Evolutionary conservation across 2,113 vertebrate species (phyloP).

Genomic region (Ornithorhynchus anatinus): DNA sequence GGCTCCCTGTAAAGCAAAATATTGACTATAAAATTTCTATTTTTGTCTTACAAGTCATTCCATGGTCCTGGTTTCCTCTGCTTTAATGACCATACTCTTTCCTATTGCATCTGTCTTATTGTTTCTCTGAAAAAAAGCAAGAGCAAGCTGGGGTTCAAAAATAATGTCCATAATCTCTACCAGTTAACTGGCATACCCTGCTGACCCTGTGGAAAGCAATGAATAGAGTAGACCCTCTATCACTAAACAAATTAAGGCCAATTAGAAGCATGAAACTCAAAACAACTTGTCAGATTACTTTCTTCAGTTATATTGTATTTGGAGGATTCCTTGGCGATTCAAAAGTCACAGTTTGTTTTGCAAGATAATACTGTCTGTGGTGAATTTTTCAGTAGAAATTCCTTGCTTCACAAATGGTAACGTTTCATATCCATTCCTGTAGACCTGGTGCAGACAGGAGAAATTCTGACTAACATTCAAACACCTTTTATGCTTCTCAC

Average conservation of each 20-base stretch:
- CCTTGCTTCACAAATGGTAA: too few species aligned
- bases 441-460: too few species aligned
- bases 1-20: conserved; percentile 72
- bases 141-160: conserved; percentile 55
- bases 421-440: too few species aligned
- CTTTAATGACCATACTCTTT: conserved; percentile 49
- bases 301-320: conserved; percentile 42
- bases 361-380: too few species aligned
- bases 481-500: too few species aligned
- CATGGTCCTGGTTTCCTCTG: conserved; percentile 43
- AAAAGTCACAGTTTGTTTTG: too few species aligned
- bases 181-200: conserved; percentile 64
- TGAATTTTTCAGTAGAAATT: too few species aligned
- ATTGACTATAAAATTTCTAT: conserved; percentile 68
- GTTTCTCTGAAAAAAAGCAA: conserved; percentile 64
- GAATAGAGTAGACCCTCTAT: conserved; percentile 62
- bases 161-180: conserved; percentile 68
- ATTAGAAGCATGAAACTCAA: conserved; percentile 58
- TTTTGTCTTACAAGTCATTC: conserved; percentile 53
- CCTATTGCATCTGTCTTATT: conserved; percentile 56
- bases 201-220: conserved; percentile 63
- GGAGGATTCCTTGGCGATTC: conserved; percentile 3
- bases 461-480: too few species aligned
- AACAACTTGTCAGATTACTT: conserved; percentile 43
- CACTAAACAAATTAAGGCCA: conserved; percentile 69